Evolutionary conservation across 1,140 invertebrate genomes (phyloP).

Genomic region (Cydia fagiglandana): DNA sequence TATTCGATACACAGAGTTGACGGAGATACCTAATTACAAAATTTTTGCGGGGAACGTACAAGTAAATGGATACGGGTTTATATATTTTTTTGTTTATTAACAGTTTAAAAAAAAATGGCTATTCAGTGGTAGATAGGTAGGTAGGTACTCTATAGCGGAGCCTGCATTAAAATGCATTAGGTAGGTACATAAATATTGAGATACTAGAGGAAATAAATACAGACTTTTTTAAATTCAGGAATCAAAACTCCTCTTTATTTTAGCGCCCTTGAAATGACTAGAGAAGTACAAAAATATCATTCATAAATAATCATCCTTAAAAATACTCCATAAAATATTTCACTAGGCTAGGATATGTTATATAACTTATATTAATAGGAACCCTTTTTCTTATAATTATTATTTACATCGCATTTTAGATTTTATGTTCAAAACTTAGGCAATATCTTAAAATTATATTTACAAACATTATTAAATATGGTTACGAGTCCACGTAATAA

Average conservation of each 20-base stretch:
- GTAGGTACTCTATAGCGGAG: too few relatives aligned
- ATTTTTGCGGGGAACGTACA: too few relatives aligned
- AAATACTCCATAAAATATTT: constrained; percentile 33
- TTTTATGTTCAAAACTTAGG: neutral
- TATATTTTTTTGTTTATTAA: too few relatives aligned
- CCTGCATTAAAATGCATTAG: too few relatives aligned
- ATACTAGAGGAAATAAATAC: constrained; percentile 29
- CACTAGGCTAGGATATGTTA: constrained; percentile 15
- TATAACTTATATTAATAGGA: constrained; percentile 45
- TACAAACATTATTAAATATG: neutral
- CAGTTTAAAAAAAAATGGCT: too few relatives aligned
- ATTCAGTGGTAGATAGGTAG: too few relatives aligned
- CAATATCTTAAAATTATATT: constrained; percentile 4
- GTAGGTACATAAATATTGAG: too few relatives aligned
- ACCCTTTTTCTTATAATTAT: constrained; percentile 40
- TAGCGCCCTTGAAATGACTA: constrained; percentile 68
- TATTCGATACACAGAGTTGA: too few relatives aligned
- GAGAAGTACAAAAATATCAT: constrained; percentile 58
- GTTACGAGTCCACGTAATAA: too few relatives aligned
- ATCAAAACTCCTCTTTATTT: constrained; percentile 62
- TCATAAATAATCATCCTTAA: constrained; percentile 62
- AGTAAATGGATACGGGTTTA: too few relatives aligned
- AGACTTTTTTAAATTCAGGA: constrained; percentile 42
- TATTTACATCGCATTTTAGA: constrained; percentile 9
- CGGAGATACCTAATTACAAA: too few relatives aligned